Conservation (phyloP, 2,797 vertebrate genomes). For the Falco berigora region DNA sequence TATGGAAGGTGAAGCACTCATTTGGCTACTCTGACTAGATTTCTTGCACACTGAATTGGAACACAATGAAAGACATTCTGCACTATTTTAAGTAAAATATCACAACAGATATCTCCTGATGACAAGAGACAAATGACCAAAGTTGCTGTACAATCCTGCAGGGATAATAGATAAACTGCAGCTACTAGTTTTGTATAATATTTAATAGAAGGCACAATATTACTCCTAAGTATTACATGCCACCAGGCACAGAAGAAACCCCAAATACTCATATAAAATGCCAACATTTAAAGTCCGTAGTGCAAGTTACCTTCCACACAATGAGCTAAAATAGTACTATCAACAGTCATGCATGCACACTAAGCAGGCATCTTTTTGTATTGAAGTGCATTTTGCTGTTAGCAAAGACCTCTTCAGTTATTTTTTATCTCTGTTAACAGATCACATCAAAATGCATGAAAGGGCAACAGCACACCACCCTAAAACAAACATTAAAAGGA, state of each 20-base stretch:
- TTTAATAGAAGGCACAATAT: neutral
- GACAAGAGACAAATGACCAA: neutral
- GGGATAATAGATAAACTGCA: neutral
- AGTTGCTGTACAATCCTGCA: neutral
- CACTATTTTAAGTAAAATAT: neutral
- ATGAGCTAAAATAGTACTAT: neutral
- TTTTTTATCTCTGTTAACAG: neutral
- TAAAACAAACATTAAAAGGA: neutral
- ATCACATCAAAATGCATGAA: neutral
- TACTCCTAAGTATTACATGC: neutral
- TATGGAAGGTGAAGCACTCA: neutral
- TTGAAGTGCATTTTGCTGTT: neutral
- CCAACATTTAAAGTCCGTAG: neutral
- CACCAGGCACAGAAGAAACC: neutral
- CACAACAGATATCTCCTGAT: neutral
- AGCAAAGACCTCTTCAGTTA: neutral
- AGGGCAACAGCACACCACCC: neutral
- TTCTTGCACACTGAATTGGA: neutral
- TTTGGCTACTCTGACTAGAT: neutral
- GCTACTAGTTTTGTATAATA: neutral
- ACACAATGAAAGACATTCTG: neutral
- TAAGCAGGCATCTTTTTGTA: neutral
- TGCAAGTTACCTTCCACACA: neutral
- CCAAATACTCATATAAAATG: neutral
- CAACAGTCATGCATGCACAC: fast-evolving